Base-by-base conservation (phyloP, 1,140 invertebrate species). In the Drosophila nannoptera region DNA sequence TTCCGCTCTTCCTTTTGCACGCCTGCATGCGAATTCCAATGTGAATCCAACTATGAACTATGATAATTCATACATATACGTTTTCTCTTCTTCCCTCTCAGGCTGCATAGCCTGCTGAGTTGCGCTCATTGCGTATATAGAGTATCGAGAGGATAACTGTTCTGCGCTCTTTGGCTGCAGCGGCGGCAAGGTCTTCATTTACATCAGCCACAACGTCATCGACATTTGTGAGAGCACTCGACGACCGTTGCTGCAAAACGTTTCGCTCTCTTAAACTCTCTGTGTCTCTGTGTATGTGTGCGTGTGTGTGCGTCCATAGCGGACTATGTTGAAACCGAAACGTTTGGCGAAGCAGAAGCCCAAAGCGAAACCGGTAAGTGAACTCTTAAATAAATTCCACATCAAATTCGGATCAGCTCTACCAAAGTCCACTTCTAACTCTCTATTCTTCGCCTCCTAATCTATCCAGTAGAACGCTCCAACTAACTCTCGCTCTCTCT, bases 301-400 rank as follows among this genome's bases (percentile, higher is more conserved):
- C 66, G 80, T 86, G 63, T 70, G 55, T 77, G 80, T 80, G 75
- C 68, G 78, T 83, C 78, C 78, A 75, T 74, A 73, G 73, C 66
- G 87, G 87, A 88, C 81, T 82, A 89, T 89, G 87, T 89, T 89
- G 87, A 89, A 89, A 81, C 87, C 77, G 64, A 89, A 89, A 78
- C 87, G 87, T 73, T 78, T 87, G 74, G 81, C 84, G 50, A 89
- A 89, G 49, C 87, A 89, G 76, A 88, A 89, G 75, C 87, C 87
- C 74, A 89, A 89, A 89, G 87, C 87, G 53, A 89, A 89, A 87
- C 87, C 87, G 87, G 87, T 89, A 89, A 89, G 87, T 68, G 49
- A 77, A 65, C 36, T 42, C 42, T 14, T 43, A 72, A 55, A 16
- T 43, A 8, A 29, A 12, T 1, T 32, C 33, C 32, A 64, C 12